These are phyloP conservation scores for Carcharodon carcharias DNA, from an alignment of 2,797 vertebrate genomes.

Conservation along the genomic window DNA sequence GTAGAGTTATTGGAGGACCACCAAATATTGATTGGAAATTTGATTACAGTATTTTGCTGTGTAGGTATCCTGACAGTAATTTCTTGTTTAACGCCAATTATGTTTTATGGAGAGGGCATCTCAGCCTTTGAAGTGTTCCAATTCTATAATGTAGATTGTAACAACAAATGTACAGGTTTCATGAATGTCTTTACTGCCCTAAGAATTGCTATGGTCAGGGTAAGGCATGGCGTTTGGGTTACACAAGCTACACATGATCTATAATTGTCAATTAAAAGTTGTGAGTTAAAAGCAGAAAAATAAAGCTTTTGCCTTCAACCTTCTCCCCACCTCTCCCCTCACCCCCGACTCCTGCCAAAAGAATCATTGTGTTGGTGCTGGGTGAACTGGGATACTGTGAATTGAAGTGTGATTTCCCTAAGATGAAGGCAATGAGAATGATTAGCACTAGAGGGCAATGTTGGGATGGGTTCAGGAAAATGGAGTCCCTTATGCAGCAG, in stretches of 20 bases:
- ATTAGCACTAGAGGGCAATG: slow-evolving; percentile 19
- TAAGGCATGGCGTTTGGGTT: background rate
- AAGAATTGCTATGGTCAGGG: background rate
- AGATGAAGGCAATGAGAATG: background rate
- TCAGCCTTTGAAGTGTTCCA: background rate
- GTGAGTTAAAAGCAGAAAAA: background rate
- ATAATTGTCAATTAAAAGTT: background rate
- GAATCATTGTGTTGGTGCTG: background rate
- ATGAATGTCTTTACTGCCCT: background rate
- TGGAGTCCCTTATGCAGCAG: background rate
- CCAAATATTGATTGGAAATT: background rate
- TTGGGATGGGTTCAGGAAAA: background rate
- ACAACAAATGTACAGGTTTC: background rate
- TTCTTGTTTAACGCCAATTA: background rate
- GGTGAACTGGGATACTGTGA: slow-evolving; percentile 25
- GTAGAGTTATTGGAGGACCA: background rate
- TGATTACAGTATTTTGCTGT: background rate
- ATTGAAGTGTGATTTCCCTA: background rate
- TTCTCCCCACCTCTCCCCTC: too few species aligned
- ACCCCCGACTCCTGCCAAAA: background rate
- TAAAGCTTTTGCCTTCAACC: background rate
- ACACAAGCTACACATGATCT: background rate
- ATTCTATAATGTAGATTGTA: background rate
- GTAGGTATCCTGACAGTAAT: background rate
- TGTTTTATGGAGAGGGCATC: background rate